Conservation (phyloP, 2,113 vertebrate genomes). For the Crotalus helleri region DNA sequence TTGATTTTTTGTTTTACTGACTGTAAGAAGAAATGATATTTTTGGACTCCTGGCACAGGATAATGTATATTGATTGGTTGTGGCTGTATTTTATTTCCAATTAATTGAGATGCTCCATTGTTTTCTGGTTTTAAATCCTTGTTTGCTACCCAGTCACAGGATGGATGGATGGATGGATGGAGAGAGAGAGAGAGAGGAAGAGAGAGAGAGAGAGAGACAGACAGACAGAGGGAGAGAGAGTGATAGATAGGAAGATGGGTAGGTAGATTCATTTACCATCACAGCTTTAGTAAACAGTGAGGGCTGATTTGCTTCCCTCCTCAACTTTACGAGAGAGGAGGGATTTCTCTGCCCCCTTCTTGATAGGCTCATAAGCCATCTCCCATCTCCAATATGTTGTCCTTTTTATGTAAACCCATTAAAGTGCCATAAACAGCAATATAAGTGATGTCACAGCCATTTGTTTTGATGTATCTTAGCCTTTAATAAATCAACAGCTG, state of each 20-base stretch:
- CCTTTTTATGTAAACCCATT: conserved; percentile 71
- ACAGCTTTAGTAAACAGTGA: neutral
- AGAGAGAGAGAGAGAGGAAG: too few relatives aligned
- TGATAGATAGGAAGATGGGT: too few relatives aligned
- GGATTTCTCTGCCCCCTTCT: conserved; percentile 34
- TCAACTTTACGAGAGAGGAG: neutral
- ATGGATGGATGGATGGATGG: too few relatives aligned
- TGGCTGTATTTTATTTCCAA: neutral
- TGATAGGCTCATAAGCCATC: conserved; percentile 53
- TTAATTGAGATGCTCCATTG: neutral
- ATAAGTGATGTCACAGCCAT: conserved; percentile 78
- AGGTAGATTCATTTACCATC: rapidly evolving
- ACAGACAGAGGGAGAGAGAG: too few relatives aligned
- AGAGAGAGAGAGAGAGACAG: too few relatives aligned
- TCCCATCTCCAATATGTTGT: conserved; percentile 61
- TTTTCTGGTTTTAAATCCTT: neutral
- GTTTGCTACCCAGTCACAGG: neutral
- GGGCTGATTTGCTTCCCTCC: neutral
- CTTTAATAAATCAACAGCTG: conserved; percentile 77
- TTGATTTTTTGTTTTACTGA: neutral
- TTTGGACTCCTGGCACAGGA: neutral
- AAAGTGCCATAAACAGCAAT: conserved; percentile 76
- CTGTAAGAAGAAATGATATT: neutral
- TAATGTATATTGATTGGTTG: neutral
- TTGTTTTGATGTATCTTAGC: conserved; percentile 77